Percentiles rank a stretch among this genome's conserved stretches.
Conservation (phyloP, 2,113 vertebrate species). For the Ploceus nigricollis region DNA sequence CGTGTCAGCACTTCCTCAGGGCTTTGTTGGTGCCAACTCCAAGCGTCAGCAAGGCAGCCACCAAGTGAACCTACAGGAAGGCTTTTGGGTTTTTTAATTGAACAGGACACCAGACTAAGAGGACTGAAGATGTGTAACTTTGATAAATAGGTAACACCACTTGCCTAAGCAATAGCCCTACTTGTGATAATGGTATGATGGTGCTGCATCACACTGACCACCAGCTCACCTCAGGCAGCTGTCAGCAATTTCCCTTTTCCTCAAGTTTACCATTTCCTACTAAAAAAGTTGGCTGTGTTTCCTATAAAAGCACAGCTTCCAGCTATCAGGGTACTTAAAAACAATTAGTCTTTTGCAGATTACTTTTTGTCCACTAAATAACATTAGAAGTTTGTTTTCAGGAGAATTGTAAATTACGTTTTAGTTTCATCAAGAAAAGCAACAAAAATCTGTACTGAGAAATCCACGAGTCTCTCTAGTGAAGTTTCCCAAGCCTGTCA, state of each 20-base stretch:
- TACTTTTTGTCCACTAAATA: background rate
- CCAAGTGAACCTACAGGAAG: background rate
- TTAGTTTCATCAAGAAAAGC: background rate
- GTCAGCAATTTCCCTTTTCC: background rate
- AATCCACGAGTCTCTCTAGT: background rate
- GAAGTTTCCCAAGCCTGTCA: background rate
- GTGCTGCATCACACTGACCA: background rate
- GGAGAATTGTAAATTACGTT: background rate
- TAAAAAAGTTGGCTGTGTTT: background rate
- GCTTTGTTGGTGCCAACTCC: background rate
- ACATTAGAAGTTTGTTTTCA: background rate
- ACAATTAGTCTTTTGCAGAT: background rate
- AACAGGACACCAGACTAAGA: background rate
- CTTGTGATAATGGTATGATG: background rate
- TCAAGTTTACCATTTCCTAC: background rate
- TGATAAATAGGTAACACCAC: accelerated
- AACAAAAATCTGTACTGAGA: background rate
- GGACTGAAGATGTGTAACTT: background rate
- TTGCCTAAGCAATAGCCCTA: background rate
- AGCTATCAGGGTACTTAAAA: background rate
- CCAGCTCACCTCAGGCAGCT: background rate
- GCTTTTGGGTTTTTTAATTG: background rate
- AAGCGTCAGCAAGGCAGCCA: background rate
- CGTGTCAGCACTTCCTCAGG: background rate
- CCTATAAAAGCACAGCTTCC: background rate